These are phyloP conservation scores for Lycaon pictus DNA, from an alignment of 2,113 vertebrate species.

Conservation along the genomic window DNA sequence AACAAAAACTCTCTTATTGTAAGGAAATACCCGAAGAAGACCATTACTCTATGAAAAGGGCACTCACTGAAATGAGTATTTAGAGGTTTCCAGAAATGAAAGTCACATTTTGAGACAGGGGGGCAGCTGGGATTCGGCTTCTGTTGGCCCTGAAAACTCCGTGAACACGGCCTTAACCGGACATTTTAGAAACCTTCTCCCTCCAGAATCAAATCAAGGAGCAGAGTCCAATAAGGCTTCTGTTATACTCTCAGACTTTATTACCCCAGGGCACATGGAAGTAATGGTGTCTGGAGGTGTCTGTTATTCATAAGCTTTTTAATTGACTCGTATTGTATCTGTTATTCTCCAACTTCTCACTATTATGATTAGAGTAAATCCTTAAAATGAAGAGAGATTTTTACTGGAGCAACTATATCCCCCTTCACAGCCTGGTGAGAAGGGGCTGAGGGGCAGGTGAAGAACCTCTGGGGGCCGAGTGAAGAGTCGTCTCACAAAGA, in stretches of 20 bases:
- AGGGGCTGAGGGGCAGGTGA: not conserved
- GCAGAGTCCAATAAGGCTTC: not conserved
- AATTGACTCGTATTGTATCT: not conserved
- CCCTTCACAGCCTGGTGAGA: not conserved
- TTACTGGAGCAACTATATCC: not conserved
- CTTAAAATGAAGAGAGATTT: not conserved
- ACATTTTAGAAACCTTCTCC: not conserved
- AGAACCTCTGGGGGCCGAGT: not conserved
- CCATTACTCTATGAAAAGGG: not conserved
- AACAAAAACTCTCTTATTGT: not conserved
- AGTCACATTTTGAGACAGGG: not conserved
- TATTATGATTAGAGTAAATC: not conserved
- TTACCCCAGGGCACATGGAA: not conserved
- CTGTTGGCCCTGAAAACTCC: not conserved
- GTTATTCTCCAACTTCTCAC: not conserved
- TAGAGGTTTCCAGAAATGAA: conserved; percentile 10
- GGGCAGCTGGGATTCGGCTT: not conserved
- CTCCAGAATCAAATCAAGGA: not conserved
- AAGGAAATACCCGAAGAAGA: not conserved
- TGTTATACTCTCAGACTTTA: not conserved
- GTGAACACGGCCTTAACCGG: too few species aligned
- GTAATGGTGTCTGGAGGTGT: too few species aligned
- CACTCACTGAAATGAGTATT: not conserved
- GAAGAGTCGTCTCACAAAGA: not conserved
- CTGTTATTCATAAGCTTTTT: not conserved